A percentile compares a stretch with the other conserved stretches of the same genome.
These are phyloP conservation scores for Sitobion miscanthi DNA, from an alignment of 1,140 invertebrate species.

Conservation along the genomic window DNA sequence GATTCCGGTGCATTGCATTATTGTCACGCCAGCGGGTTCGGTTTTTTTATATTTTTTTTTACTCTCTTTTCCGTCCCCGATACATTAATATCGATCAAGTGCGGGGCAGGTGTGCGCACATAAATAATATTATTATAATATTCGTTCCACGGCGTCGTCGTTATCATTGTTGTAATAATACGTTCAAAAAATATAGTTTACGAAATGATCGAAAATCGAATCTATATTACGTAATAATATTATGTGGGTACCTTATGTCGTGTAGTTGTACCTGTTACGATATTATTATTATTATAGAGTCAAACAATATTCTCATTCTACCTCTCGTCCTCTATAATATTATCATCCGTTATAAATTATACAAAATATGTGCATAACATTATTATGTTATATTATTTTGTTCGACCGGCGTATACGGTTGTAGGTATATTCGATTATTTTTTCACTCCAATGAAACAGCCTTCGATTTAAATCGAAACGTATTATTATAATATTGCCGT, in stretches of 20 bases:
- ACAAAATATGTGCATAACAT: neutral
- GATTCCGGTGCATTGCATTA: neutral
- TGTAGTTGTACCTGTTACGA: neutral
- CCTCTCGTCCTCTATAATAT: neutral
- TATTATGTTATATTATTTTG: neutral
- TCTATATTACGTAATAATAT: neutral
- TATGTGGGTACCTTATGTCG: neutral
- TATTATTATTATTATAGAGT: neutral
- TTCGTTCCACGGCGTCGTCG: neutral
- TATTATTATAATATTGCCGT: neutral
- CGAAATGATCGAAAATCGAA: neutral
- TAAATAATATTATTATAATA: neutral
- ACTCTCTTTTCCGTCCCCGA: neutral
- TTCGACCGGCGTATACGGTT: neutral
- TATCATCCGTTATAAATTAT: neutral
- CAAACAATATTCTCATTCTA: neutral
- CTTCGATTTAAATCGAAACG: neutral
- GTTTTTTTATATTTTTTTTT: neutral
- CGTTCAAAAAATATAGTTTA: neutral
- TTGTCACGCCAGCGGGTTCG: neutral
- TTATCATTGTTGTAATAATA: neutral
- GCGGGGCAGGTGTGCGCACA: neutral
- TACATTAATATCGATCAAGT: neutral
- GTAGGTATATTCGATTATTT: neutral
- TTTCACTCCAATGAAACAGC: slow-evolving; percentile 17